These are phyloP conservation scores for Anarhynchus alexandrinus DNA, from an alignment of 2,113 vertebrate species.

Conservation along the genomic window DNA sequence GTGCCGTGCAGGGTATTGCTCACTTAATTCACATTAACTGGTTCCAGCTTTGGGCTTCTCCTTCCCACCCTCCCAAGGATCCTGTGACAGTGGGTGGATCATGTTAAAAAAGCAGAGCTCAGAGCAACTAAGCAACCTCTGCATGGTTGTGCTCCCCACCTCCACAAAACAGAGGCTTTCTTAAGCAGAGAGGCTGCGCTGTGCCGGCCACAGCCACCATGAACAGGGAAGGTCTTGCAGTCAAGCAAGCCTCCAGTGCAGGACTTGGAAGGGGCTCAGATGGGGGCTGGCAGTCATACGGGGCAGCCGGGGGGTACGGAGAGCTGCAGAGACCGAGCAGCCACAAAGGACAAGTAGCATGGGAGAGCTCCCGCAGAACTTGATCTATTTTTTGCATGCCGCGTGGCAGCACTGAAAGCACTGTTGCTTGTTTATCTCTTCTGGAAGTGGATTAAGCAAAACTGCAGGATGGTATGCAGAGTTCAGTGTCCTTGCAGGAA, in stretches of 20 bases:
- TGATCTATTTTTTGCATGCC: not conserved
- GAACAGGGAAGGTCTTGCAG: not conserved
- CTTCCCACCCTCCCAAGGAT: not conserved
- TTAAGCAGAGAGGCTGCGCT: not conserved
- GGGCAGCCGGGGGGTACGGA: not conserved
- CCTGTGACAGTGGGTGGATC: not conserved
- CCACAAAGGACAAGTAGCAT: not conserved
- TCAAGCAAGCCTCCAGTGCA: not conserved
- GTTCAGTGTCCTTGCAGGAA: not conserved
- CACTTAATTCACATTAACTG: not conserved
- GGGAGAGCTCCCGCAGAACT: not conserved
- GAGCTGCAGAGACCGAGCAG: not conserved
- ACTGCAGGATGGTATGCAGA: not conserved
- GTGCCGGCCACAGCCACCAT: not conserved
- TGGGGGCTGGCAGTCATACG: rapidly evolving
- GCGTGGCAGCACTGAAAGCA: not conserved
- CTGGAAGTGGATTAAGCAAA: not conserved
- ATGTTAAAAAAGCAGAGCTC: not conserved
- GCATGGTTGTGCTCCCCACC: not conserved
- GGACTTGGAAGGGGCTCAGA: not conserved
- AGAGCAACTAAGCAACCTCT: not conserved
- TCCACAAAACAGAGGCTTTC: not conserved
- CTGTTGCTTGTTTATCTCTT: not conserved
- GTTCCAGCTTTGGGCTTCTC: not conserved
- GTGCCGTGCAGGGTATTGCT: not conserved